Evolutionary conservation across 2,797 vertebrate genomes (phyloP).

Genomic region (Trachops cirrhosus): DNA sequence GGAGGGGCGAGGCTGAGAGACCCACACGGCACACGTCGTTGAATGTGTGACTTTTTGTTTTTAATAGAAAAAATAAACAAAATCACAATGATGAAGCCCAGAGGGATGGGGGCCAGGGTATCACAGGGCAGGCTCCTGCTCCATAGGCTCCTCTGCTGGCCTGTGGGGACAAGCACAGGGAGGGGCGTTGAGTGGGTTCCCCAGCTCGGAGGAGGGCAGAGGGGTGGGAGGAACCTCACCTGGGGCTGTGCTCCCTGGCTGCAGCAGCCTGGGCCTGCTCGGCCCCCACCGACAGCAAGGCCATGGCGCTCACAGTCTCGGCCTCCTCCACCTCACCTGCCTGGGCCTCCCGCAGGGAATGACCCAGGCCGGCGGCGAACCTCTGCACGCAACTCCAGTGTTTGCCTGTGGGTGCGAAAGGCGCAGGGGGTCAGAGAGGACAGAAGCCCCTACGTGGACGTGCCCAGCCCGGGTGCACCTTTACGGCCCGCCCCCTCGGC

Average conservation of each 20-base stretch:
- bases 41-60: conserved; percentile 82
- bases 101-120: conserved; percentile 70
- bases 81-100: conserved; percentile 84
- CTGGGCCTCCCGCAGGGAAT: conserved; percentile 88
- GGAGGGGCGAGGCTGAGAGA: conserved; percentile 72
- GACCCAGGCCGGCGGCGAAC: conserved; percentile 84
- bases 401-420: conserved; percentile 83
- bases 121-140: conserved; percentile 93
- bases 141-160: conserved; percentile 95
- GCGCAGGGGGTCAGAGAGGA: neutral
- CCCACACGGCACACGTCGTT: conserved; percentile 76
- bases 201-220: neutral
- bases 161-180: conserved; percentile 79
- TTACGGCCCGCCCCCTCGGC: neutral
- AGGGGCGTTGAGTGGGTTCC: neutral
- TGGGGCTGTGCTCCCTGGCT: conserved; percentile 72
- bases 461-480: neutral
- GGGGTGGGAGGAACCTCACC: conserved; percentile 63
- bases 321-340: conserved; percentile 91
- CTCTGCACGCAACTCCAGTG: conserved; percentile 93
- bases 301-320: conserved; percentile 95
- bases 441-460: too few species aligned
- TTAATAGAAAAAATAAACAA: conserved; percentile 88
- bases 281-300: conserved; percentile 92
- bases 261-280: conserved; percentile 81